phyloP scores from a whole-genome alignment of 2,888 invertebrate genomes.

The Amitus sp. region DNA sequence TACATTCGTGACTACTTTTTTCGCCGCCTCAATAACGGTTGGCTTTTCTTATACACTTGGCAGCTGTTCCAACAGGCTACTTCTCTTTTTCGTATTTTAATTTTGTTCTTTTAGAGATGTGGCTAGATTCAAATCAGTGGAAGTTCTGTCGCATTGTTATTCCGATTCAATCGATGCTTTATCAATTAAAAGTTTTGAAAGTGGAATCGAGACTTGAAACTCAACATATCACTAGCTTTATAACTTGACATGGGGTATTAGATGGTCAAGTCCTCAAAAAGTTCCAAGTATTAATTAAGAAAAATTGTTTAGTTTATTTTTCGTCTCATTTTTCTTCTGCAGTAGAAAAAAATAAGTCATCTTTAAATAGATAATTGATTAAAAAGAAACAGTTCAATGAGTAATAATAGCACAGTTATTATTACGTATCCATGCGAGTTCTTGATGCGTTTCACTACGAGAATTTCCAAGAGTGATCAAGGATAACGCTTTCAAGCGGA shows the following conservation, averaged over 20 bases:
- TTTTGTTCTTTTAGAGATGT: background rate
- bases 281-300: no score
- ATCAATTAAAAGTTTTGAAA: no score
- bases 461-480: slow-evolving; percentile 24
- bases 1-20: slow-evolving; percentile 8
- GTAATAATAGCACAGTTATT: slow-evolving; percentile 14
- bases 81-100: slow-evolving; percentile 2
- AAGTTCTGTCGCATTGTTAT: no score
- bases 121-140: background rate
- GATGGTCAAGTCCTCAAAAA: no score
- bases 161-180: no score
- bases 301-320: background rate
- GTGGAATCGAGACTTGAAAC: no score
- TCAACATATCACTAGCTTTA: no score
- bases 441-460: slow-evolving; percentile 28
- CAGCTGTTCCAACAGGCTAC: background rate
- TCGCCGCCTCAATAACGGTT: slow-evolving; percentile 3
- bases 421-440: slow-evolving; percentile 30
- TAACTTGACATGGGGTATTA: no score
- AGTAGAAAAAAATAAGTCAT: background rate
- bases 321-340: background rate
- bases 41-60: slow-evolving; percentile 3
- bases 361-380: background rate
- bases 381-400: background rate
- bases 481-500: slow-evolving; percentile 23